phyloP scores from a whole-genome alignment of 1,140 invertebrate genomes.

The Drosophila nasuta region DNA sequence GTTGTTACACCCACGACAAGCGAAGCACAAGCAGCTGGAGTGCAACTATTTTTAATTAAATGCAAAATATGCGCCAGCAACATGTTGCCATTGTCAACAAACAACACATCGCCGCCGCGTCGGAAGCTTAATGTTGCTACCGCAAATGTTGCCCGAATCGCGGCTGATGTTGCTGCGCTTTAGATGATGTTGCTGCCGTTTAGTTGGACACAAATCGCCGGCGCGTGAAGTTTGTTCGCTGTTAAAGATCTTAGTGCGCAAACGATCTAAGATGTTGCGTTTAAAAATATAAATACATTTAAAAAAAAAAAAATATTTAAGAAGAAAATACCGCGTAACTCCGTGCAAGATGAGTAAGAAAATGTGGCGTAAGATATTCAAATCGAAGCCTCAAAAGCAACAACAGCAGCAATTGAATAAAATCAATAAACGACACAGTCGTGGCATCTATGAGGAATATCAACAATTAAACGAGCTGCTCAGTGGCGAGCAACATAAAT shows the following conservation, averaged over 20 bases:
- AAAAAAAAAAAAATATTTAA: background rate
- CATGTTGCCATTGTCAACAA: slow-evolving; percentile 47
- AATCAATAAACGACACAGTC: slow-evolving; percentile 78
- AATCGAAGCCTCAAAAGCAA: slow-evolving; percentile 72
- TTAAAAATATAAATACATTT: slow-evolving; percentile 51
- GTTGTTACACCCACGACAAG: slow-evolving; percentile 61
- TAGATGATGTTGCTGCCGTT: slow-evolving; percentile 44
- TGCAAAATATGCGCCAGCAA: slow-evolving; percentile 66
- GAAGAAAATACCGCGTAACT: too few species aligned
- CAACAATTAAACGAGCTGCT: slow-evolving; percentile 73
- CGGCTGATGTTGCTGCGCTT: slow-evolving; percentile 19
- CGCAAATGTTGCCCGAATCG: slow-evolving; percentile 6
- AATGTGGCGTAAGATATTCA: slow-evolving; percentile 84
- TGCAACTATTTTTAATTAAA: slow-evolving; percentile 77
- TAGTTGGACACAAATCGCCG: slow-evolving; percentile 60
- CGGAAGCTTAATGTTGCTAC: slow-evolving; percentile 39
- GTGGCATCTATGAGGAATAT: slow-evolving; percentile 76
- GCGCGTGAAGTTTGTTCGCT: slow-evolving; percentile 61
- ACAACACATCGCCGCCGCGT: slow-evolving; percentile 1
- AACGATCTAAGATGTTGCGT: slow-evolving; percentile 29
- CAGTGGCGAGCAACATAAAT: slow-evolving; percentile 51
- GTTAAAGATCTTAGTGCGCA: background rate
- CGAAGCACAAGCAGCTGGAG: slow-evolving; percentile 61
- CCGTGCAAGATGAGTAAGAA: slow-evolving; percentile 75
- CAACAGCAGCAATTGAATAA: slow-evolving; percentile 60